Conservation (phyloP, 2,797 vertebrate species). For the Phoxinus dragarum region DNA sequence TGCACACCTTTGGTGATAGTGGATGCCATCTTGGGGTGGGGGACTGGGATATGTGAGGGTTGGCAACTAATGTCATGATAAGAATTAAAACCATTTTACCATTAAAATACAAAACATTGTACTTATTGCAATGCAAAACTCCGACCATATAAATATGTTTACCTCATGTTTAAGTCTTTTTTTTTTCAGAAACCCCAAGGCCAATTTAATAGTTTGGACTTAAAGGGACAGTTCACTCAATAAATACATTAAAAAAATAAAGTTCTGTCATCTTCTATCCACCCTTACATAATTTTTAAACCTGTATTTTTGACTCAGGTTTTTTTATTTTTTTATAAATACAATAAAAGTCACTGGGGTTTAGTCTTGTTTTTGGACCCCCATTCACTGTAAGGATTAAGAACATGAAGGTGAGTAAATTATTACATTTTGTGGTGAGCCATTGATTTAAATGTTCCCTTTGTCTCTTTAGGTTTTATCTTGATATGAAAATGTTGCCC, state of each 20-base stretch:
- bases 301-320: neutral
- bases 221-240: neutral
- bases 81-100: neutral
- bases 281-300: neutral
- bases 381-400: neutral
- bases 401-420: neutral
- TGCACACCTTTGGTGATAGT: neutral
- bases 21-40: constrained; percentile 17
- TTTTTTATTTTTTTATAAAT: neutral
- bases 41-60: neutral
- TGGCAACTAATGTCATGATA: neutral
- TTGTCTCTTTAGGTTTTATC: neutral
- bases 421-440: neutral
- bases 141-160: neutral
- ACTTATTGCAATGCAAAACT: neutral
- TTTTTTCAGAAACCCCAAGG: neutral
- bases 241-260: neutral
- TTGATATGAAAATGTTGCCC: neutral
- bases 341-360: neutral
- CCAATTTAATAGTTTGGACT: neutral
- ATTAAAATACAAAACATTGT: neutral
- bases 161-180: neutral
- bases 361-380: neutral
- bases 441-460: neutral
- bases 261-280: neutral